Evolutionary conservation across 2,888 invertebrate genomes (phyloP), one percentile per base, ranked within the genome.

Genomic region (Melanotus villosus): DNA sequence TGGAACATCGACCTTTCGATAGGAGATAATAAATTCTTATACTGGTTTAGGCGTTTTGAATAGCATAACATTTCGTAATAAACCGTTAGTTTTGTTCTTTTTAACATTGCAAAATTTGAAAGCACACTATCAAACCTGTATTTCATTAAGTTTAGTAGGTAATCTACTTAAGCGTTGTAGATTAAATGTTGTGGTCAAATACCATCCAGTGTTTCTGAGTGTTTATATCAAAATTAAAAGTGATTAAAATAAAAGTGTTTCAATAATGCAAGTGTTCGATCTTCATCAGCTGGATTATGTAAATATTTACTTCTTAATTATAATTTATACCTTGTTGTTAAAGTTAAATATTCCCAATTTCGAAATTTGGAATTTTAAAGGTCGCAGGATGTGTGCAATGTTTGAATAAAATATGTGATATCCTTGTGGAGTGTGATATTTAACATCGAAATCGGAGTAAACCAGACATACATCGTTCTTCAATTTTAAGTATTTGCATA

Each of bases 261-360:
- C 14, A n/a, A 79, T 75, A 63, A 83, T 82, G 83, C 81, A 81
- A 73, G 79, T 80, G 64, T 78, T 83, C 58, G 83, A 83, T 41
- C 73, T 83, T 26, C 80, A 79, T 34, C 77, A 75, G 18, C 75
- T 77, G 52, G 83, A 83, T 77, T 82, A 81, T 75, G 83, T 83
- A 80, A 75, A 76, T 79, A 79, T 41, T 16, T 41, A n/a, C n/a
- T 34, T 34, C 12, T 34, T 34, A 12, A n/a, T 12, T 34, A 5
- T 10, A 32, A n/a, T n/a, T n/a, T n/a, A n/a, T n/a, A n/a, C n/a
- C n/a, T n/a, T n/a, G n/a, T n/a, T n/a, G n/a, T n/a, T n/a, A n/a
- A n/a, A n/a, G n/a, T n/a, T n/a, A n/a, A n/a, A n/a, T n/a, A n/a
- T n/a, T 32, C 32, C 1, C 6, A 2, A 34, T 34, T 34, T n/a